These are phyloP conservation scores for Capromys pilorides DNA, from an alignment of 2,797 vertebrate species.

Conservation along the genomic window DNA sequence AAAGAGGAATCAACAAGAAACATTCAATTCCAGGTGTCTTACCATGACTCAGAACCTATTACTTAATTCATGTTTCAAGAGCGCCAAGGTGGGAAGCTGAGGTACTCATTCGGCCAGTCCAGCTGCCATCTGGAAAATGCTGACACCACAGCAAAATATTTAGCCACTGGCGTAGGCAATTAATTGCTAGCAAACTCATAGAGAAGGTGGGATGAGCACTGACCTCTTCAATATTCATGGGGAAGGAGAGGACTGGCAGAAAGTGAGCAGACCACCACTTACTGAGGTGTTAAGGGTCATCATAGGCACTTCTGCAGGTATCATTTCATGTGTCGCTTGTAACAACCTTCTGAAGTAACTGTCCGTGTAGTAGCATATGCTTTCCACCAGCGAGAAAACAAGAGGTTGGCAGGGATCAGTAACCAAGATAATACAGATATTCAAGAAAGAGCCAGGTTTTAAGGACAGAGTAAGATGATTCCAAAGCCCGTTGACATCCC, in stretches of 20 bases:
- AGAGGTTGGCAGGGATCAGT: neutral
- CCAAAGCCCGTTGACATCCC: neutral
- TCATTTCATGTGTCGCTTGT: neutral
- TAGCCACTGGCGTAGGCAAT: neutral
- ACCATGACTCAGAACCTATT: neutral
- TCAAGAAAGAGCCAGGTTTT: neutral
- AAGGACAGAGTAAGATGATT: neutral
- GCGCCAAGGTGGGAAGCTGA: neutral
- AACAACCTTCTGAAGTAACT: constrained; percentile 11
- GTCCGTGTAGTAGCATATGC: neutral
- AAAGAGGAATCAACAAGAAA: neutral
- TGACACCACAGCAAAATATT: neutral
- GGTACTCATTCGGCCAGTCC: neutral
- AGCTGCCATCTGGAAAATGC: neutral
- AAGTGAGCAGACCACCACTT: neutral
- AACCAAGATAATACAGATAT: neutral
- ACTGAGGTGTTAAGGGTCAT: neutral
- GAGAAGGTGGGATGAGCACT: neutral
- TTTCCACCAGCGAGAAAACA: neutral
- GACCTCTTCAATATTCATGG: neutral
- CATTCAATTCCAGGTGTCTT: neutral
- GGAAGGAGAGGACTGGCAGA: neutral
- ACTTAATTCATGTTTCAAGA: neutral
- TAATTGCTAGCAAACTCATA: neutral
- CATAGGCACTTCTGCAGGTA: neutral